A percentile compares a stretch with the other conserved stretches of the same genome.
These are phyloP conservation scores for Argyresthia goedartella DNA, from an alignment of 2,888 invertebrate genomes.

Conservation along the genomic window DNA sequence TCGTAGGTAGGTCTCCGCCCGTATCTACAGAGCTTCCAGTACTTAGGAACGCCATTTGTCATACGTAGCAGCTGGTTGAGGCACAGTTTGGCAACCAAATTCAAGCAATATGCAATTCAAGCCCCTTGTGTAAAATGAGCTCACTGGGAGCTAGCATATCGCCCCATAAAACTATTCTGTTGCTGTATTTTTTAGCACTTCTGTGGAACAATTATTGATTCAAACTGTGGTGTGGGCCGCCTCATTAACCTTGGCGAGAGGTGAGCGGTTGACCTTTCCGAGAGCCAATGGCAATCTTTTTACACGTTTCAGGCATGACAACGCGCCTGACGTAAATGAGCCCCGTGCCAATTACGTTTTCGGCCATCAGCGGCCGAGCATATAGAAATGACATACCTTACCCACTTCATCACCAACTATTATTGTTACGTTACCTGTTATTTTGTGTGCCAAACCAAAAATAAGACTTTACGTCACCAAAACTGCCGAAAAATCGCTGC, in stretches of 20 bases:
- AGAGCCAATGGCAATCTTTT: slow-evolving; percentile 33
- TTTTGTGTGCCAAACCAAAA: slow-evolving; percentile 1
- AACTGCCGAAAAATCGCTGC: neutral
- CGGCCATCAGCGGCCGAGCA: slow-evolving; percentile 9
- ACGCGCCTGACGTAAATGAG: slow-evolving; percentile 40
- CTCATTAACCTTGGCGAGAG: slow-evolving; percentile 20
- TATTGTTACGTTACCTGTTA: neutral
- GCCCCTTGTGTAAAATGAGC: no score
- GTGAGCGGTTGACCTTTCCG: slow-evolving; percentile 20
- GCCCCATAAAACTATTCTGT: no score
- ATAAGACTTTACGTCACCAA: neutral
- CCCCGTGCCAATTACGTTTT: slow-evolving; percentile 13
- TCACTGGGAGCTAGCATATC: no score
- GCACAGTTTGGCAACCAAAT: no score
- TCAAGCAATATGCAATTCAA: no score
- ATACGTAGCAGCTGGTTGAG: no score
- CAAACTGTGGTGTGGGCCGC: neutral
- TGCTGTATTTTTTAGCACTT: no score
- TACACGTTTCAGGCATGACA: slow-evolving; percentile 43
- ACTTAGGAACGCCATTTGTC: no score
- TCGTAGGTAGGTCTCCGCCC: no score
- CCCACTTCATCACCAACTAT: neutral
- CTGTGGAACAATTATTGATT: no score
- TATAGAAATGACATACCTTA: neutral
- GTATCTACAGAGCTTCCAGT: no score